Base-by-base conservation (phyloP, 1,140 invertebrate genomes). In the Cyclargus thomasi region DNA sequence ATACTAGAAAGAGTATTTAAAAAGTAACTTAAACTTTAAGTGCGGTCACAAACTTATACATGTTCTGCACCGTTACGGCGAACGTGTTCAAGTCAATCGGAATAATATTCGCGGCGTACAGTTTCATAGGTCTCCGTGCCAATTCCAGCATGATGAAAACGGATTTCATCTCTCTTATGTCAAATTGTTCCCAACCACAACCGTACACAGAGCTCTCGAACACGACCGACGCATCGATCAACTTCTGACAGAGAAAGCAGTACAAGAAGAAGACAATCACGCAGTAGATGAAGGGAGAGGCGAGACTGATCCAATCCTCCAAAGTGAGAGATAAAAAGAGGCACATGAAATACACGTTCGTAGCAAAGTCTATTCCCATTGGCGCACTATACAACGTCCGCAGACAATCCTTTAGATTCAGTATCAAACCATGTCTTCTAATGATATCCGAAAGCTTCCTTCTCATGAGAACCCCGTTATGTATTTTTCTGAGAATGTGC, bases 11-110 rank as follows among this genome's bases (percentile, higher is more conserved):
- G 1, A 47, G 14, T 14, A 47, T 11, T 0, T 47, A 16, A 47
- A 14, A 47, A 14, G 14, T 8, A 47, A 47, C 11, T 72, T 79
- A 90, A 67, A 86, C 69, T 73, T 88, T 90, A 2, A 90, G 69
- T 4, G 86, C 80, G 66, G 87, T 87, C 4, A 85, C 73, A 78
- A 90, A 87, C 62, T 84, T 88, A 59, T 76, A 90, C 65, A 90
- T 82, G 0, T 69, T 74, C 63, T 85, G 85, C 23, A 84, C 62
- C n/a, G 78, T 85, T 5, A 75, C 82, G 0, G 82, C 86, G 65
- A 90, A 90, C 0, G 83, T 88, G 18, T 79, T 75, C 59, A 88
- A 81, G 69, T 85, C 85, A 0, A 90, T 77, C n/a, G 86, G 86
- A 36, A 88, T 73, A 10, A 90, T 85, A 70, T 83, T 76, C n/a